A percentile compares a stretch with the other conserved stretches of the same genome.
phyloP scores from a whole-genome alignment of 2,888 invertebrate genomes.

The Polyploca ridens region DNA sequence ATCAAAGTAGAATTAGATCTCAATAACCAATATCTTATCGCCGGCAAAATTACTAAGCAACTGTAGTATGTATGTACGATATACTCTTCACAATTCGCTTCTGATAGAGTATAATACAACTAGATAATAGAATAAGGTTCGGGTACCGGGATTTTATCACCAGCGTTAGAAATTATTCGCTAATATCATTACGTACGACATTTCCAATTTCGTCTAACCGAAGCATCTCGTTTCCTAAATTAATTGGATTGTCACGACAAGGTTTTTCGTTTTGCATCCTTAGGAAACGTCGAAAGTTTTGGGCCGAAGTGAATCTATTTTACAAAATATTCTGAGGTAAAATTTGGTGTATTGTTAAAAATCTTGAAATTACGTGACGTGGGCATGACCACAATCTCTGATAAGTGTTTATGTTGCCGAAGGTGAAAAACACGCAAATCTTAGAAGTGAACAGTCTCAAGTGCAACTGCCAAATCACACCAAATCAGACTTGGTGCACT shows the following conservation, averaged over 20 bases:
- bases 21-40: slow-evolving; percentile 50
- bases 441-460: too few relatives aligned
- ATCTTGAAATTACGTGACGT: too few relatives aligned
- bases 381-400: too few relatives aligned
- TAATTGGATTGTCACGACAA: slow-evolving; percentile 6
- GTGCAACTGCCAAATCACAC: too few relatives aligned
- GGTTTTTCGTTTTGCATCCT: neutral
- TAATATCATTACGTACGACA: slow-evolving; percentile 4
- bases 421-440: too few relatives aligned
- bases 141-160: slow-evolving; percentile 18
- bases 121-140: slow-evolving; percentile 14
- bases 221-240: slow-evolving; percentile 3
- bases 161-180: slow-evolving; percentile 6
- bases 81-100: neutral
- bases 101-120: neutral
- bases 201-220: slow-evolving; percentile 4
- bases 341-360: too few relatives aligned
- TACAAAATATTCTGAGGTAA: neutral
- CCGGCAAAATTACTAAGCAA: slow-evolving; percentile 39
- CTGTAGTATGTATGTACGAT: slow-evolving; percentile 17
- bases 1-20: slow-evolving; percentile 46
- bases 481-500: too few relatives aligned
- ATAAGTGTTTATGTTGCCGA: too few relatives aligned
- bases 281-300: neutral
- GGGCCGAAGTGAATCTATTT: neutral